These are phyloP conservation scores for Ctenosaura bakeri DNA, from an alignment of 2,797 vertebrate species.

Conservation along the genomic window DNA sequence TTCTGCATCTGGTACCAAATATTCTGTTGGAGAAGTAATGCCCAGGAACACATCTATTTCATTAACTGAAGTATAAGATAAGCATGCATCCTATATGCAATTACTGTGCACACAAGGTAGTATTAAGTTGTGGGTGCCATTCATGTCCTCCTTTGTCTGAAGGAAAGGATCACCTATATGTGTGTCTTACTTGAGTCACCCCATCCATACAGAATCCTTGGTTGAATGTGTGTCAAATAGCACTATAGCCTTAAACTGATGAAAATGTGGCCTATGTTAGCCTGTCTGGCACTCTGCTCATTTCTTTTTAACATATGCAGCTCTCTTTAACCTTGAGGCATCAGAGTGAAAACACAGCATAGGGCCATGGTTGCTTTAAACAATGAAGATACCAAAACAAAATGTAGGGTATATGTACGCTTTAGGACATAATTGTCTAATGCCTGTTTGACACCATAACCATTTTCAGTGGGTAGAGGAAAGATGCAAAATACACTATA, in stretches of 20 bases:
- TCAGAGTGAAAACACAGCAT: background rate
- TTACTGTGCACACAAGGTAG: background rate
- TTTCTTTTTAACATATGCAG: background rate
- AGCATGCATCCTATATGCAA: background rate
- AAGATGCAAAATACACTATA: constrained; percentile 13
- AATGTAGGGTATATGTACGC: background rate
- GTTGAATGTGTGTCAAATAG: background rate
- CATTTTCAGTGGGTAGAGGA: background rate
- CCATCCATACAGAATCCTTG: background rate
- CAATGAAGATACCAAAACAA: background rate
- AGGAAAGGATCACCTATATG: background rate
- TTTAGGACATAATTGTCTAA: background rate
- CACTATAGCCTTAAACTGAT: background rate
- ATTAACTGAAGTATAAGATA: too few relatives aligned
- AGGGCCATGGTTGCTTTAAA: background rate
- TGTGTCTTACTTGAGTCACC: background rate
- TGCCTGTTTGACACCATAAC: background rate
- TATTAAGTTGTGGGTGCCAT: background rate
- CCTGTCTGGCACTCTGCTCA: background rate
- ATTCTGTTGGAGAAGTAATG: too few relatives aligned
- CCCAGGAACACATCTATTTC: too few relatives aligned
- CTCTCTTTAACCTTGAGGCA: background rate
- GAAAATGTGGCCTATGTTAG: background rate
- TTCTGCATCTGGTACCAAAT: too few relatives aligned
- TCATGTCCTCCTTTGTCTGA: background rate